Percentiles rank a stretch among this genome's conserved stretches.
phyloP scores from a whole-genome alignment of 2,888 invertebrate species.

The Parnassius smintheus region DNA sequence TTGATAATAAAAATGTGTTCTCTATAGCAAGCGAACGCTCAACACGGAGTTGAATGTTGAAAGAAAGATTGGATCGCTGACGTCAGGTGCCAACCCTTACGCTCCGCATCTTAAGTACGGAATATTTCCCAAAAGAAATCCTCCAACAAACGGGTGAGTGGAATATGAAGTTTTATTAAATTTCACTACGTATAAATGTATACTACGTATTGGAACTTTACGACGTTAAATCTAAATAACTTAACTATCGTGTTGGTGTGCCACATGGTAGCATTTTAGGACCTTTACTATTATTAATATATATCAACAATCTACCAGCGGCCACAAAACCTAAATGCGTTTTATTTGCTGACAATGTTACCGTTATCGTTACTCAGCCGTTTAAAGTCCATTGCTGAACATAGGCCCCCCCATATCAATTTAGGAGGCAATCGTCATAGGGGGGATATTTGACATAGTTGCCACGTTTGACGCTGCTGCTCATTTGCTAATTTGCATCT shows the following conservation, averaged over 20 bases:
- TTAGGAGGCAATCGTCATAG: too few species aligned
- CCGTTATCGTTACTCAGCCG: too few species aligned
- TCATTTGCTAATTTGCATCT: too few species aligned
- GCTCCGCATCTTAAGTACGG: conserved; percentile 48
- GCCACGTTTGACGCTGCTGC: too few species aligned
- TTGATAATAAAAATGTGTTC: background rate
- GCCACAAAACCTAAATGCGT: background rate
- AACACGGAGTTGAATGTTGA: conserved; percentile 9
- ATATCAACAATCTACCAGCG: background rate
- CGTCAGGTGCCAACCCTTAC: conserved; percentile 30
- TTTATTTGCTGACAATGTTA: background rate
- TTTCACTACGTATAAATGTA: too few species aligned
- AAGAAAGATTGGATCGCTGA: conserved; percentile 1
- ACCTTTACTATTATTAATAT: too few species aligned
- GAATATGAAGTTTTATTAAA: too few species aligned
- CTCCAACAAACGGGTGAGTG: conserved; percentile 2
- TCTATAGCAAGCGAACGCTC: background rate
- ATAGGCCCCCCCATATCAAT: too few species aligned
- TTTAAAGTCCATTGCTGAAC: too few species aligned
- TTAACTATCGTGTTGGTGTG: background rate
- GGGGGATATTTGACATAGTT: too few species aligned
- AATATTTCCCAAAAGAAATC: conserved; percentile 33
- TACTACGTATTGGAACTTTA: background rate
- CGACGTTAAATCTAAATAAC: background rate
- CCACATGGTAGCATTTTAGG: too few species aligned